These are phyloP conservation scores for Anniella stebbinsi DNA, from an alignment of 2,797 vertebrate genomes.

Conservation along the genomic window DNA sequence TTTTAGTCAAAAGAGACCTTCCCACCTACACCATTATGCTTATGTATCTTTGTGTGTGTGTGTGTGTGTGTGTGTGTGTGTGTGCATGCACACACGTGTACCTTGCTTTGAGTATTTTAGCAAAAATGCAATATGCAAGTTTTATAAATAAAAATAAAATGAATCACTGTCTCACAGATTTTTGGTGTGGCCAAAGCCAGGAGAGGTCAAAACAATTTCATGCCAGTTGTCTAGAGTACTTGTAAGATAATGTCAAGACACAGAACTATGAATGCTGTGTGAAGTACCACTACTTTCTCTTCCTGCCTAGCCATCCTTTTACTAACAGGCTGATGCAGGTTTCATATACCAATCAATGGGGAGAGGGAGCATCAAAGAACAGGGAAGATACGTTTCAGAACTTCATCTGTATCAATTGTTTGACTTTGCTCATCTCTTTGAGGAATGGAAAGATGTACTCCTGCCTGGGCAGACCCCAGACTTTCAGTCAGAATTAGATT, in stretches of 20 bases:
- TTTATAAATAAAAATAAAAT: neutral
- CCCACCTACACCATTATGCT: neutral
- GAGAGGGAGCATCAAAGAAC: neutral
- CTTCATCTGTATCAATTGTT: neutral
- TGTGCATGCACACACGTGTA: too few species aligned
- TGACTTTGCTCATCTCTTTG: neutral
- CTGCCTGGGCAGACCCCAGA: neutral
- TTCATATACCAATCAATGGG: neutral
- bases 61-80: too few species aligned
- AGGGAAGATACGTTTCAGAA: neutral
- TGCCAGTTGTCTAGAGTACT: neutral
- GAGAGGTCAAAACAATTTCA: neutral
- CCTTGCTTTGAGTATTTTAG: neutral
- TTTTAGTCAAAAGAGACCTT: neutral
- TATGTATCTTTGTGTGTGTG: too few species aligned
- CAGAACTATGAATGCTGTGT: neutral
- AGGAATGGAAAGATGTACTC: slow-evolving; percentile 15
- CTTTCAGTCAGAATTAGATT: neutral
- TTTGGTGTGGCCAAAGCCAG: neutral
- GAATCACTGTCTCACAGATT: neutral
- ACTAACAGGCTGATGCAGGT: neutral
- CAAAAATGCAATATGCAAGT: neutral
- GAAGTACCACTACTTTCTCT: neutral
- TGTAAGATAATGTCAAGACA: neutral
- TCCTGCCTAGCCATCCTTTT: neutral